Percentiles rank a stretch among this genome's conserved stretches.
These are phyloP conservation scores for Heteronetta atricapilla DNA, from an alignment of 2,113 vertebrate genomes.

Conservation along the genomic window DNA sequence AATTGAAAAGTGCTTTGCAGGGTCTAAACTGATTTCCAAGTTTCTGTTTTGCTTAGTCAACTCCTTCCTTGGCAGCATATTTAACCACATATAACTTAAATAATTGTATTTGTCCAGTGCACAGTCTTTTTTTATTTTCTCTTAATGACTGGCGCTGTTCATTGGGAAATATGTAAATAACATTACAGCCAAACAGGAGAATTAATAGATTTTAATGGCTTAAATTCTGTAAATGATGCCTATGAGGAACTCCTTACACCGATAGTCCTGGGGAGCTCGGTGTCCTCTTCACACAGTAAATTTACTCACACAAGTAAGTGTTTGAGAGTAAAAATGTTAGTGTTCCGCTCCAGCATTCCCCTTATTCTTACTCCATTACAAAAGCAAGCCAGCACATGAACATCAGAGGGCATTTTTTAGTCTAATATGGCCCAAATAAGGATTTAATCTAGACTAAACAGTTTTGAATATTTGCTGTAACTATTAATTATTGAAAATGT, in stretches of 20 bases:
- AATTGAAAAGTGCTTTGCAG: neutral
- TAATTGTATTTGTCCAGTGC: neutral
- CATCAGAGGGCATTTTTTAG: neutral
- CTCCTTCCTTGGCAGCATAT: neutral
- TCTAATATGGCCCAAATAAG: neutral
- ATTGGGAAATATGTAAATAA: neutral
- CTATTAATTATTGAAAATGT: neutral
- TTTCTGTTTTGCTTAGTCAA: neutral
- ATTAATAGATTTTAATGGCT: neutral
- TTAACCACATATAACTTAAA: neutral
- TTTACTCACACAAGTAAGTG: neutral
- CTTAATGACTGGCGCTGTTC: neutral
- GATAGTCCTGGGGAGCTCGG: neutral
- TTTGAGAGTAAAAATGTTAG: neutral
- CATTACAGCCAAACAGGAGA: neutral
- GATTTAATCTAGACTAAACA: conserved; percentile 37
- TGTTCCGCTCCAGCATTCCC: conserved; percentile 1
- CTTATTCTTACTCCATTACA: neutral
- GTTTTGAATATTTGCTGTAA: neutral
- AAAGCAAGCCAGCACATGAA: neutral
- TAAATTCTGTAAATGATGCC: neutral
- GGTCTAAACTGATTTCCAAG: conserved; percentile 9
- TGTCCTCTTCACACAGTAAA: neutral
- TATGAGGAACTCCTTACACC: neutral
- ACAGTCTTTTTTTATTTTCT: neutral